Conservation (phyloP, 2,797 vertebrate species). For the Acrossocheilus fasciatus region DNA sequence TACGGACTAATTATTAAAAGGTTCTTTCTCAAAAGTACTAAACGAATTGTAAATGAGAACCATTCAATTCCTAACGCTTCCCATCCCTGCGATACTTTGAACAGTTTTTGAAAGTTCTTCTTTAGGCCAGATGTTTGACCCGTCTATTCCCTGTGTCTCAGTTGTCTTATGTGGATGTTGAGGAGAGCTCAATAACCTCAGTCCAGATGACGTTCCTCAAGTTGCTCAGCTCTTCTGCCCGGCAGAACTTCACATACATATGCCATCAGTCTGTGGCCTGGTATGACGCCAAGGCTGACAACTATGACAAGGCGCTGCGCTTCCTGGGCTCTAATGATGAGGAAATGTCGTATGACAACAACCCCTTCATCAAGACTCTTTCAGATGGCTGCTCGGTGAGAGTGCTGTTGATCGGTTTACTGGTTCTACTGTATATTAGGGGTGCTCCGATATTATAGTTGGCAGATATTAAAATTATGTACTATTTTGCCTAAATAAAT, state of each 20-base stretch:
- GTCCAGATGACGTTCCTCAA: conserved; percentile 99
- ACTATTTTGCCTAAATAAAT: not conserved
- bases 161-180: conserved; percentile 91
- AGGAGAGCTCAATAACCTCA: conserved; percentile 87
- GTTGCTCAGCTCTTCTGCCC: conserved; percentile 92
- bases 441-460: not conserved
- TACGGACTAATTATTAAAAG: not conserved
- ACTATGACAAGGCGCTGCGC: conserved; percentile 91
- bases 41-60: not conserved
- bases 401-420: conserved; percentile 21
- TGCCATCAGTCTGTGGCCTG: conserved; percentile 97
- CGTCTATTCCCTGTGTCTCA: conserved; percentile 58
- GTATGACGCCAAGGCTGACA: conserved; percentile 88
- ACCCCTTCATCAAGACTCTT: conserved; percentile 90
- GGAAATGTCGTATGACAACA: conserved; percentile 98
- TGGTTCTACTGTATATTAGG: not conserved
- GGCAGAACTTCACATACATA: conserved; percentile 97
- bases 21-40: not conserved
- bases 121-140: not conserved
- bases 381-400: conserved; percentile 93
- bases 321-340: conserved; percentile 98
- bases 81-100: not conserved
- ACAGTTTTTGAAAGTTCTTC: not conserved
- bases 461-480: not conserved
- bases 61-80: not conserved